Base-by-base conservation (phyloP, 92 coral and sea anemone species). In the Porites divaricata region DNA sequence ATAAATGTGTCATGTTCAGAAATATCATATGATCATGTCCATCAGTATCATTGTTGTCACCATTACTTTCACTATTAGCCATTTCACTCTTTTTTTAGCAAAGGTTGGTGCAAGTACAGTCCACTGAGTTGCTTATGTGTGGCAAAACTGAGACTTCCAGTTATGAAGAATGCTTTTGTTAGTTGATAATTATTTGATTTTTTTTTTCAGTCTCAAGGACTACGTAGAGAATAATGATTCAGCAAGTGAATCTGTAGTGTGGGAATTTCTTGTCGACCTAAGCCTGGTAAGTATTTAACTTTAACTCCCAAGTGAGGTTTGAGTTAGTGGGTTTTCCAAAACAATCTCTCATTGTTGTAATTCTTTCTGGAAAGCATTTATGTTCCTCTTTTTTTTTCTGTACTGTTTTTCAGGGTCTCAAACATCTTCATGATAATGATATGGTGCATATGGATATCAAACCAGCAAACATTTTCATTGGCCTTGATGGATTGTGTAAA, bases 361-460 rank as follows among this genome's bases (percentile, higher is more conserved):
- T 35, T 11, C 25, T 13, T 67, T 8, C 2, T 11, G 21, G 54
- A 45, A 72, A 45, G 14, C 77, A 17, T 2, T 58, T 5, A 35
- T 35, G 45, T 5, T 35, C 4, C 45, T 35, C 45, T 17, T 19
- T 76, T 28, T 28, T 75, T 15, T n/a, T 72, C 10, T 17, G 41
- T 20, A 22, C 20, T 6, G 28, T 69, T 49, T 81, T 78, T 35
- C 78, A 96, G 99, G 99, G 99, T n/a, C 91, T 96, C 62, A 96
- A 96, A 51, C 99, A 96, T 86, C 89, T 96, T 76, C 99, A 96
- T 81, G 95, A 96, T 66, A 87, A 91, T 77, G 81, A 89, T 45
- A 74, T 96, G 83, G 88, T 96, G 23, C 99, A 96, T 77, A 94
- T 96, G 98, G 99, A 96, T 83, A 91, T 96, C n/a, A 96, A 96